phyloP scores from a whole-genome alignment of 2,888 invertebrate genomes.

The Microctonus hyperodae region DNA sequence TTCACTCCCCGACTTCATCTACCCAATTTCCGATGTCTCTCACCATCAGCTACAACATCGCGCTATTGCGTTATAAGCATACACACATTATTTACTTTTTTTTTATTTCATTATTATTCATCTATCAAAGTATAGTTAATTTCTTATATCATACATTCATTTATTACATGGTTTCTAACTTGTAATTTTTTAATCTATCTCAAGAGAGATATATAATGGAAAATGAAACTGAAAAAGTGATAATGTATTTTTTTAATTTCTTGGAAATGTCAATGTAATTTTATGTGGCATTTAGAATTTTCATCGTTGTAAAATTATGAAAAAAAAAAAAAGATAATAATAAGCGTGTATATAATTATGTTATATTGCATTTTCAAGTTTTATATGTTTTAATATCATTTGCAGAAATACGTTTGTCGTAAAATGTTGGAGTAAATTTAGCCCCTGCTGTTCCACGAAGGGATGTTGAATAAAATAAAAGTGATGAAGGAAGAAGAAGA shows the following conservation, averaged over 20 bases:
- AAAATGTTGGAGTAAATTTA: background rate
- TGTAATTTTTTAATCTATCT: too few species aligned
- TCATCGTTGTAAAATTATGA: background rate
- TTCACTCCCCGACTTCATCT: constrained; percentile 24
- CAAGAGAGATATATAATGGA: background rate
- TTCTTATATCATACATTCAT: too few species aligned
- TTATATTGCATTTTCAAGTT: background rate
- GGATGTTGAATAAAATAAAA: background rate
- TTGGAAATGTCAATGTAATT: background rate
- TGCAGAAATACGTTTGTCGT: background rate
- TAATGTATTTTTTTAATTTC: too few species aligned
- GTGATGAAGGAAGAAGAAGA: background rate
- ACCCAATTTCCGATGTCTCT: constrained; percentile 50
- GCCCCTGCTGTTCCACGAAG: constrained; percentile 11
- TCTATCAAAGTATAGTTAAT: background rate
- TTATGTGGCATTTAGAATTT: background rate
- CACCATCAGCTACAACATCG: background rate
- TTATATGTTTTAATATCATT: background rate
- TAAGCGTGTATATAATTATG: background rate
- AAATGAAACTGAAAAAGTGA: background rate
- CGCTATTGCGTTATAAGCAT: background rate
- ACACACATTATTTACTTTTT: background rate
- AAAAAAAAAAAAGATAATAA: too few species aligned
- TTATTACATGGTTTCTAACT: background rate
- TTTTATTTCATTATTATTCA: background rate